A percentile compares a stretch with the other conserved stretches of the same genome.
phyloP scores from a whole-genome alignment of 2,113 vertebrate species.

The Oreocharis arfaki region DNA sequence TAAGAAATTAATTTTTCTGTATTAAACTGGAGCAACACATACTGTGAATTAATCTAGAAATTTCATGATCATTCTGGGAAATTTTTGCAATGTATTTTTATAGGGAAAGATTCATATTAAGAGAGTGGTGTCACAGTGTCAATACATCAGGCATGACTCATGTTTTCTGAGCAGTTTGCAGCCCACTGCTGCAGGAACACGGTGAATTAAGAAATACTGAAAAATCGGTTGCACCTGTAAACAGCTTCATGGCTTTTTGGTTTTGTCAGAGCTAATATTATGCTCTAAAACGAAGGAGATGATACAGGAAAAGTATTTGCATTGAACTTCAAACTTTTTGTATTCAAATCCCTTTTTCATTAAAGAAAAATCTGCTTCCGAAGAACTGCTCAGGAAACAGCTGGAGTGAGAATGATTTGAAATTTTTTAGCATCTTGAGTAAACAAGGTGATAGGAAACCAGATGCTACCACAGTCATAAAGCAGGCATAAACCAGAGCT shows the following conservation, averaged over 20 bases:
- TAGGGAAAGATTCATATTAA: not conserved
- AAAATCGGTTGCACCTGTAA: not conserved
- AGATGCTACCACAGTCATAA: not conserved
- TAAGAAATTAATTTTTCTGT: not conserved
- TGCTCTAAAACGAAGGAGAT: not conserved
- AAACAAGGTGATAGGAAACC: not conserved
- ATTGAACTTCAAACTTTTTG: not conserved
- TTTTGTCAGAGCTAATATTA: not conserved
- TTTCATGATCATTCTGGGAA: not conserved
- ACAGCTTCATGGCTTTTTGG: not conserved
- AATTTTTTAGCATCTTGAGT: not conserved
- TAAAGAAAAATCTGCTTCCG: not conserved
- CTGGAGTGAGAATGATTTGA: not conserved
- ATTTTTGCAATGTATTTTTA: not conserved
- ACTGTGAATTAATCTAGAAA: not conserved
- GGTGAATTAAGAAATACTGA: not conserved
- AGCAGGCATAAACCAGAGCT: not conserved
- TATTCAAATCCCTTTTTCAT: not conserved
- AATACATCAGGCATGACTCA: not conserved
- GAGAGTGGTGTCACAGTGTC: not conserved
- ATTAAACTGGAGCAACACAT: not conserved
- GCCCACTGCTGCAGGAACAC: not conserved
- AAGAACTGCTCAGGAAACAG: conserved; percentile 6
- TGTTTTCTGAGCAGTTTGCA: not conserved
- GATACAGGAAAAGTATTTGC: not conserved